A percentile compares a stretch with the other conserved stretches of the same genome.
phyloP scores from a whole-genome alignment of 2,797 vertebrate species.

The Sebastolobus altivelis region DNA sequence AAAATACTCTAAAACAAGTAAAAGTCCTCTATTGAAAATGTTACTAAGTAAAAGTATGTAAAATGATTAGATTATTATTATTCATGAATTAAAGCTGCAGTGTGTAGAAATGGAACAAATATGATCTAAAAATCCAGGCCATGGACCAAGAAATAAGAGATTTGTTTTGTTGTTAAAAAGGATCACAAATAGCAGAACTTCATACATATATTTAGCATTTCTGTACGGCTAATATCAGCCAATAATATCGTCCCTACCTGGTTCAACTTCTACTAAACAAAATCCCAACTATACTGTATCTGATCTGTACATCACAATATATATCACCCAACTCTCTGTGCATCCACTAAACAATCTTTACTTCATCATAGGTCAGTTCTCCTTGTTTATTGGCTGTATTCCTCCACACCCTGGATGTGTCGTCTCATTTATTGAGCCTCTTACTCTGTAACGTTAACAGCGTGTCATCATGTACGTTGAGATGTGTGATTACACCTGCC shows the following conservation, averaged over 20 bases:
- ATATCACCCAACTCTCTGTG: background rate
- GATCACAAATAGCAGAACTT: background rate
- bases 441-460: background rate
- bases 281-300: background rate
- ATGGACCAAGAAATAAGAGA: background rate
- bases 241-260: background rate
- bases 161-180: background rate
- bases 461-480: background rate
- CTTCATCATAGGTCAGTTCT: too few relatives aligned
- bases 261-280: background rate
- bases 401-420: background rate
- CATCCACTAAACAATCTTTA: too few relatives aligned
- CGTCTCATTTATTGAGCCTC: background rate
- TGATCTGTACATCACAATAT: background rate
- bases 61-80: too few relatives aligned
- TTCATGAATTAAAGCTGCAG: too few relatives aligned
- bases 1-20: too few relatives aligned
- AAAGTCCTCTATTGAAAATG: too few relatives aligned
- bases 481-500: constrained; percentile 53
- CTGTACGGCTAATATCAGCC: background rate
- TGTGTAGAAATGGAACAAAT: too few relatives aligned
- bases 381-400: background rate
- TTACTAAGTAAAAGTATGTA: too few relatives aligned
- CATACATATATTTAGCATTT: background rate
- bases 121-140: background rate